Percentiles rank a stretch among this genome's conserved stretches.
Evolutionary conservation across 2,888 invertebrate species (phyloP).

Genomic region (Polyommatus icarus): DNA sequence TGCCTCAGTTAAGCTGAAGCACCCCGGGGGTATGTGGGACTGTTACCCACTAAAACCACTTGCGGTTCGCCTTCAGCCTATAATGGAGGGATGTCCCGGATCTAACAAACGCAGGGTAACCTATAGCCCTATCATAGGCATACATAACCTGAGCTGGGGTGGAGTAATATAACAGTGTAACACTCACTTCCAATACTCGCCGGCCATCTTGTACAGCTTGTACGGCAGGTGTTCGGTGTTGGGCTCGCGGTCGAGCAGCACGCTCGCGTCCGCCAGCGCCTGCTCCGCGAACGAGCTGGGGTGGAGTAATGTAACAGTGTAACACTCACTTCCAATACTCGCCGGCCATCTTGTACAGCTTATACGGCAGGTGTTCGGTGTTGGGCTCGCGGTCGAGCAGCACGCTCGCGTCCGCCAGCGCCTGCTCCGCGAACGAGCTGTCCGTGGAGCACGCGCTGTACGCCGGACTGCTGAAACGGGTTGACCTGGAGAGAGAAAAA

Average conservation of each 20-base stretch:
- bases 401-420: constrained; percentile 70
- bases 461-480: constrained; percentile 69
- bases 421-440: constrained; percentile 78
- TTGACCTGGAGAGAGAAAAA: constrained; percentile 50
- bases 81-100: too few relatives aligned
- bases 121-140: too few relatives aligned
- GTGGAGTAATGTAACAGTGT: background rate
- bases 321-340: constrained; percentile 91
- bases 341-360: constrained; percentile 87
- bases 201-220: constrained; percentile 86
- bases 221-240: constrained; percentile 82
- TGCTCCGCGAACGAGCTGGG: background rate
- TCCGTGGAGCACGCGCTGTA: constrained; percentile 73
- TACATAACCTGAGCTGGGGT: too few relatives aligned
- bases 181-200: too few relatives aligned
- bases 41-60: too few relatives aligned
- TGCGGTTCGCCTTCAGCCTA: too few relatives aligned
- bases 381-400: constrained; percentile 63
- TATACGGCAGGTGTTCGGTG: constrained; percentile 83
- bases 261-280: constrained; percentile 60
- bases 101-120: too few relatives aligned
- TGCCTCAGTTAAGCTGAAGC: too few relatives aligned
- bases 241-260: constrained; percentile 64
- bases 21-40: too few relatives aligned
- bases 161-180: too few relatives aligned